These are phyloP conservation scores for Phrynocephalus guinanensis DNA, from an alignment of 2,797 vertebrate genomes.

Conservation along the genomic window DNA sequence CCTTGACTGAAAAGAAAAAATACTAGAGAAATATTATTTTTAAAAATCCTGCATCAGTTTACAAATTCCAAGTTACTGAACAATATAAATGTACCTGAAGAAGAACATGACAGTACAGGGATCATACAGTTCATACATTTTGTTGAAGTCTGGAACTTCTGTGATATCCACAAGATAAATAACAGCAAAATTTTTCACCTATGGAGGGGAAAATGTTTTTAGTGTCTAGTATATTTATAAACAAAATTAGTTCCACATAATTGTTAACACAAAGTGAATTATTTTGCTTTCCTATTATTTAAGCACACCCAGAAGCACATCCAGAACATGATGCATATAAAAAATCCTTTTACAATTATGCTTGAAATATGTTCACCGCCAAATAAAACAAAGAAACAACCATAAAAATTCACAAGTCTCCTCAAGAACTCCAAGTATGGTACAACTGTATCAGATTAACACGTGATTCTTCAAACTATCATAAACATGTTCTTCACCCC, in stretches of 20 bases:
- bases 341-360: background rate
- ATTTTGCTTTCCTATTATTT: background rate
- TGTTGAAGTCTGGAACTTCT: slow-evolving; percentile 99
- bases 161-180: slow-evolving; percentile 99
- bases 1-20: background rate
- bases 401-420: background rate
- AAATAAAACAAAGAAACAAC: background rate
- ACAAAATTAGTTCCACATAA: background rate
- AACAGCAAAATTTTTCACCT: slow-evolving; percentile 99
- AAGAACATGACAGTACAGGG: slow-evolving; percentile 99
- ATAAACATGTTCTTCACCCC: background rate
- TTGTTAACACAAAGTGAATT: background rate
- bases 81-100: slow-evolving; percentile 86
- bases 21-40: too few relatives aligned
- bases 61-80: background rate
- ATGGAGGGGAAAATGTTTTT: slow-evolving; percentile 32
- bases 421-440: background rate
- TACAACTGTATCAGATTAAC: background rate
- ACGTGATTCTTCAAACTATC: background rate
- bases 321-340: background rate
- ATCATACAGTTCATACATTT: slow-evolving; percentile 98
- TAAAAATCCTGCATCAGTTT: background rate
- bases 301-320: background rate
- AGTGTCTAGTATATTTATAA: background rate
- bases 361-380: background rate